Percentiles rank a stretch among this genome's conserved stretches.
phyloP scores from a whole-genome alignment of 2,113 vertebrate genomes.

The Coracopsis vasa region DNA sequence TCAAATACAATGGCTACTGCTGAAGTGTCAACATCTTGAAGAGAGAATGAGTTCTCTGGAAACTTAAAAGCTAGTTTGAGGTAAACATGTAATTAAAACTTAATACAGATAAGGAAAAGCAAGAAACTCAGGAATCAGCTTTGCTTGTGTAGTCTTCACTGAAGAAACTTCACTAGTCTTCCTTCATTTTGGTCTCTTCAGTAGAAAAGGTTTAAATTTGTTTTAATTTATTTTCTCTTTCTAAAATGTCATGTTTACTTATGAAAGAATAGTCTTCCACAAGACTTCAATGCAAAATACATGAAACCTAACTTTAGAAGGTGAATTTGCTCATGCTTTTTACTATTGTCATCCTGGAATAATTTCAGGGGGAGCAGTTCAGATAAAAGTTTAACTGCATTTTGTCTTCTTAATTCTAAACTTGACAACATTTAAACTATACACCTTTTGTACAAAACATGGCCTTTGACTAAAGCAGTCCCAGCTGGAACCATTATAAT shows the following conservation, averaged over 20 bases:
- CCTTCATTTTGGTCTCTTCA: not conserved
- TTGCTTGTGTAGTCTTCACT: not conserved
- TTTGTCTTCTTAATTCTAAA: not conserved
- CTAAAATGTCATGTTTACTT: not conserved
- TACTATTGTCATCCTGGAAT: not conserved
- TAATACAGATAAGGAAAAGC: not conserved
- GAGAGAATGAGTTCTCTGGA: not conserved
- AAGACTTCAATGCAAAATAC: not conserved
- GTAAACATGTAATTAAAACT: not conserved
- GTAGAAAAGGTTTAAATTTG: not conserved
- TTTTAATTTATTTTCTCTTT: not conserved
- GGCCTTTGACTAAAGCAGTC: not conserved
- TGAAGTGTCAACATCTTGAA: not conserved
- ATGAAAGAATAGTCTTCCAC: not conserved
- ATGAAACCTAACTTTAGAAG: not conserved
- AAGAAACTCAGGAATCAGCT: not conserved
- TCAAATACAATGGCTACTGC: not conserved
- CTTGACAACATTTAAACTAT: not conserved
- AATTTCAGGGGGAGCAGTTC: not conserved
- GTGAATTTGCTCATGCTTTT: not conserved
- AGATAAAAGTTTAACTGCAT: not conserved
- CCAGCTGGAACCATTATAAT: not conserved
- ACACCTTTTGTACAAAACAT: not conserved
- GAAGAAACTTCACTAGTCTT: too few species aligned
- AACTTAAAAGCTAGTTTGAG: not conserved